Conservation (phyloP, 2,113 vertebrate genomes). For the Leptobrachium ailaonicum region DNA sequence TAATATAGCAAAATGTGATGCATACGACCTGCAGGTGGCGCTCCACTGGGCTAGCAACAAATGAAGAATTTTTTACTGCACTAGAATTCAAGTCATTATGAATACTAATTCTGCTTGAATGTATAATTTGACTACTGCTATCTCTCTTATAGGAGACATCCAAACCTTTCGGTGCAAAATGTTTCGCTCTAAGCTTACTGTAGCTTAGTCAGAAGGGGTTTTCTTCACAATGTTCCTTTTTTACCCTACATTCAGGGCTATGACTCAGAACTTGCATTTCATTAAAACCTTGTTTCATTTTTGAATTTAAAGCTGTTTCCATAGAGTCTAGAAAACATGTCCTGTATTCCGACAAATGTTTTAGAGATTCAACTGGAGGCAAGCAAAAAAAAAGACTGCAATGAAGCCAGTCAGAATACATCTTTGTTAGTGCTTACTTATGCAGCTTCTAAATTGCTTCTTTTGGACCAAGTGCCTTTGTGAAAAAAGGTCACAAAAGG, state of each 20-base stretch:
- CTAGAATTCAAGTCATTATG: too few relatives aligned
- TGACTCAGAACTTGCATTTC: conserved; percentile 3
- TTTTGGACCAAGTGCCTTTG: too few relatives aligned
- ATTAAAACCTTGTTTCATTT: conserved; percentile 1
- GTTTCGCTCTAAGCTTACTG: too few relatives aligned
- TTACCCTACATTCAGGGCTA: conserved; percentile 1
- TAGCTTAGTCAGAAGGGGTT: conserved; percentile 19
- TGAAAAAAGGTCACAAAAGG: too few relatives aligned
- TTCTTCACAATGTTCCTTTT: conserved; percentile 57
- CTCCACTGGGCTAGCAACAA: too few relatives aligned
- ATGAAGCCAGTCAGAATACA: conserved; percentile 2
- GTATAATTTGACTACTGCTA: too few relatives aligned
- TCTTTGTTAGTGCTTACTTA: conserved; percentile 3
- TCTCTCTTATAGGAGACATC: too few relatives aligned
- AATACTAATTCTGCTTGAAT: too few relatives aligned
- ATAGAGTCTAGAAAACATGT: conserved; percentile 7
- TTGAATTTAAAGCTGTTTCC: conserved; percentile 7
- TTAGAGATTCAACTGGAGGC: background rate
- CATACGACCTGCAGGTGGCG: too few relatives aligned
- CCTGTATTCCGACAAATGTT: conserved; percentile 13
- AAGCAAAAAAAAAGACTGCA: background rate
- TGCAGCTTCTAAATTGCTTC: background rate
- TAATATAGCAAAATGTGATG: too few relatives aligned
- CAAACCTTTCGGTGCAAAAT: too few relatives aligned
- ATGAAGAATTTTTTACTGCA: too few relatives aligned